These are phyloP conservation scores for Coranthus polyacanthus DNA, from an alignment of 2,797 vertebrate genomes.

Conservation along the genomic window DNA sequence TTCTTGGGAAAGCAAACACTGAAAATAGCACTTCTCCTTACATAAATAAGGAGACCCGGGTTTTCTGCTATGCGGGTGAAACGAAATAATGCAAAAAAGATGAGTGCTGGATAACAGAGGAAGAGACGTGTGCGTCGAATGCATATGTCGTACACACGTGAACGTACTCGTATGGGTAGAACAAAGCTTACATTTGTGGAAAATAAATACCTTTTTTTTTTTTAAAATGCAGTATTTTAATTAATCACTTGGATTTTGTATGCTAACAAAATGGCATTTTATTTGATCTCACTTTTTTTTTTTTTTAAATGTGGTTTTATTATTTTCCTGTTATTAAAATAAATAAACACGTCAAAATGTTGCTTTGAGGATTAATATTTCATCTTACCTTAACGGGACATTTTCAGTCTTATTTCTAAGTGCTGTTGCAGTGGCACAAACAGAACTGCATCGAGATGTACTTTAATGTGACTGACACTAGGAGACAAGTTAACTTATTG, in stretches of 20 bases:
- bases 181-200: not conserved
- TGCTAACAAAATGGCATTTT: constrained; percentile 21
- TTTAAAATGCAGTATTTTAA: constrained; percentile 47
- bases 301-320: constrained; percentile 43
- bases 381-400: not conserved
- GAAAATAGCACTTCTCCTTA: constrained; percentile 6
- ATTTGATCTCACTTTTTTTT: no score
- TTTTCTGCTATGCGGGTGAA: constrained; percentile 5
- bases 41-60: constrained; percentile 9
- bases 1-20: constrained; percentile 33
- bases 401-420: no score
- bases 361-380: not conserved
- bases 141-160: constrained; percentile 25
- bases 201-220: constrained; percentile 42
- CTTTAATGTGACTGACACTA: no score
- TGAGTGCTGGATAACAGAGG: not conserved
- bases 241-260: constrained; percentile 31
- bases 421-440: no score
- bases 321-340: constrained; percentile 47
- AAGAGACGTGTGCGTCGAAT: constrained; percentile 4
- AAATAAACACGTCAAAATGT: not conserved
- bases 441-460: no score
- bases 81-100: constrained; percentile 6
- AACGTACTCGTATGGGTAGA: not conserved
- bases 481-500: no score